phyloP scores from a whole-genome alignment of 2,888 invertebrate species.

The Lasiommata megera region DNA sequence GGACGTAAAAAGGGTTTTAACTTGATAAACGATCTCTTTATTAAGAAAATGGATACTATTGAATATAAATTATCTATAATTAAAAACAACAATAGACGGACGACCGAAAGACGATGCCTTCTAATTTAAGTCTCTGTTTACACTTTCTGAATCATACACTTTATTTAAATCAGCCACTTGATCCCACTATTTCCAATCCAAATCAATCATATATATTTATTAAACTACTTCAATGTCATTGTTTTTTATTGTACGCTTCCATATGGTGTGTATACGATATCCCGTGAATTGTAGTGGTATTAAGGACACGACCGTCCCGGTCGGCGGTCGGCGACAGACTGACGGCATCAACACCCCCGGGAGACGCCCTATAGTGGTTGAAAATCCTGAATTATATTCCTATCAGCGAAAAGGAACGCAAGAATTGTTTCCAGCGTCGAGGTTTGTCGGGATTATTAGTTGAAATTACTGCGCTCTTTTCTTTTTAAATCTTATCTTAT shows the following conservation, averaged over 20 bases:
- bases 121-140: conserved; percentile 9
- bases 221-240: not conserved
- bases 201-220: not conserved
- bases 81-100: conserved; percentile 19
- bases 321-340: conserved; percentile 49
- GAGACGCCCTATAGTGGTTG: conserved; percentile 32
- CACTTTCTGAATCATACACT: not conserved
- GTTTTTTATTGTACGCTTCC: conserved; percentile 4
- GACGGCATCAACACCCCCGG: conserved; percentile 37
- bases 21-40: not conserved
- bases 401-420: conserved; percentile 16
- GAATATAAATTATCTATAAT: not conserved
- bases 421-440: conserved; percentile 15
- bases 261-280: conserved; percentile 17
- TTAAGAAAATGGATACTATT: not conserved
- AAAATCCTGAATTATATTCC: conserved; percentile 30
- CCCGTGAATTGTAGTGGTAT: conserved; percentile 11
- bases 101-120: conserved; percentile 4
- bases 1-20: not conserved
- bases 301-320: conserved; percentile 35
- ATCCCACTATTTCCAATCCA: not conserved
- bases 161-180: conserved; percentile 2
- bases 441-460: conserved; percentile 9
- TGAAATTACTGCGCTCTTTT: not conserved
- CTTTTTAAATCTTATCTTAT: not conserved